Evolutionary conservation across 2,888 invertebrate genomes (phyloP).

Genomic region (Melinopterus prodromus): DNA sequence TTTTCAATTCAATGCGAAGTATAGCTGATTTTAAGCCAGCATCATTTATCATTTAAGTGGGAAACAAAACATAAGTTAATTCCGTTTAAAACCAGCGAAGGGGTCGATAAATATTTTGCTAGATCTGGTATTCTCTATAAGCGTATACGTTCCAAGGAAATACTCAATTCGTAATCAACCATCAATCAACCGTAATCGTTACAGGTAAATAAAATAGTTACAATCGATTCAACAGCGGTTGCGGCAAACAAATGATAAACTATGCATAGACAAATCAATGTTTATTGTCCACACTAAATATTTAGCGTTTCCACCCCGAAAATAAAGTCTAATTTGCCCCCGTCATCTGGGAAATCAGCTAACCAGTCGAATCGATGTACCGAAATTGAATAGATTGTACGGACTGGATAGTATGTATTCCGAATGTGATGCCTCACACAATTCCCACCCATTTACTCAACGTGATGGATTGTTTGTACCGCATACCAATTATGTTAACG

Average conservation of each 20-base stretch:
- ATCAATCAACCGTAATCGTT: not conserved
- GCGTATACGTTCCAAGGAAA: not conserved
- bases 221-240: not conserved
- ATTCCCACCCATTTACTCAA: not conserved
- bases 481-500: not conserved
- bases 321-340: conserved; percentile 27
- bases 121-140: not conserved
- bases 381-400: conserved; percentile 27
- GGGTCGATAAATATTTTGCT: not conserved
- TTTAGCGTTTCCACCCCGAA: conserved; percentile 18
- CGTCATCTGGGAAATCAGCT: conserved; percentile 31
- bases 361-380: conserved; percentile 27
- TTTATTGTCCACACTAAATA: conserved; percentile 17
- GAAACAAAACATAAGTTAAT: not conserved
- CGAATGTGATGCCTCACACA: conserved; percentile 22
- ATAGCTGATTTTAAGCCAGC: not conserved
- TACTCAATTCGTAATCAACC: not conserved
- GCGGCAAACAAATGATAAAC: not conserved
- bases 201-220: not conserved
- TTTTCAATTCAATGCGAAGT: not conserved
- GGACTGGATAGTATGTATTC: conserved; percentile 36
- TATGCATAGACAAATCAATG: not conserved
- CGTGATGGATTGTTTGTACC: not conserved
- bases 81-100: not conserved
- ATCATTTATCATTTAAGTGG: not conserved